phyloP scores from a whole-genome alignment of 2,888 invertebrate species.

The Drosophila longiperda region DNA sequence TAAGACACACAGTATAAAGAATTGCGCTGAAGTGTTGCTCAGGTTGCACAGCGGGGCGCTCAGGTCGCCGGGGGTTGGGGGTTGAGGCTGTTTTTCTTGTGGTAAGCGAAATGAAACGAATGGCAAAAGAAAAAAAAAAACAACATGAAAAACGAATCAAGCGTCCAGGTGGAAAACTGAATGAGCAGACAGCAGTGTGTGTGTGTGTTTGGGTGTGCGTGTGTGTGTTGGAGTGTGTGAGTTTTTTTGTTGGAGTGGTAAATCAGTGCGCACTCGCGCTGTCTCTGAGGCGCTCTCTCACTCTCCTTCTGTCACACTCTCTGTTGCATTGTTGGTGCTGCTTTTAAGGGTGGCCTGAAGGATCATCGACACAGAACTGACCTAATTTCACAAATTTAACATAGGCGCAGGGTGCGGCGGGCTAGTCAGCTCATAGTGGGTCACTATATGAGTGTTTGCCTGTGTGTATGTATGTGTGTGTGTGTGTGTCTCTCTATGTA shows the following conservation, averaged over 20 bases:
- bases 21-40: constrained; percentile 31
- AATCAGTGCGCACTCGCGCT: constrained; percentile 71
- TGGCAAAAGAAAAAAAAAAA: constrained; percentile 7
- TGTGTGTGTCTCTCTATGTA: constrained; percentile 28
- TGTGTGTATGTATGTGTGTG: constrained; percentile 11
- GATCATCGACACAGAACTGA: constrained; percentile 85
- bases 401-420: constrained; percentile 74
- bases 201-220: constrained; percentile 28
- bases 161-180: constrained; percentile 51
- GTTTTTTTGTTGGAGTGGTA: constrained; percentile 36
- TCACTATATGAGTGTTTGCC: constrained; percentile 53
- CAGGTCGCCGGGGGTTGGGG: constrained; percentile 22
- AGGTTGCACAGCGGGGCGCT: constrained; percentile 6
- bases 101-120: constrained; percentile 72
- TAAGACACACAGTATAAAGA: constrained; percentile 26
- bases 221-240: constrained; percentile 20
- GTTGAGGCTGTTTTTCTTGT: constrained; percentile 16
- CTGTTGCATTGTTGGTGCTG: constrained; percentile 36
- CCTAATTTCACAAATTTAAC: constrained; percentile 84
- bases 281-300: constrained; percentile 48
- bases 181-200: constrained; percentile 54
- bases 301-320: constrained; percentile 24
- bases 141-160: constrained; percentile 11
- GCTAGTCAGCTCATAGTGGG: constrained; percentile 63
- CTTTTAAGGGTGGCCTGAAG: constrained; percentile 76